Percentiles rank a stretch among this genome's conserved stretches.
phyloP scores from a whole-genome alignment of 2,888 invertebrate genomes.

The Lomographa bimaculata region DNA sequence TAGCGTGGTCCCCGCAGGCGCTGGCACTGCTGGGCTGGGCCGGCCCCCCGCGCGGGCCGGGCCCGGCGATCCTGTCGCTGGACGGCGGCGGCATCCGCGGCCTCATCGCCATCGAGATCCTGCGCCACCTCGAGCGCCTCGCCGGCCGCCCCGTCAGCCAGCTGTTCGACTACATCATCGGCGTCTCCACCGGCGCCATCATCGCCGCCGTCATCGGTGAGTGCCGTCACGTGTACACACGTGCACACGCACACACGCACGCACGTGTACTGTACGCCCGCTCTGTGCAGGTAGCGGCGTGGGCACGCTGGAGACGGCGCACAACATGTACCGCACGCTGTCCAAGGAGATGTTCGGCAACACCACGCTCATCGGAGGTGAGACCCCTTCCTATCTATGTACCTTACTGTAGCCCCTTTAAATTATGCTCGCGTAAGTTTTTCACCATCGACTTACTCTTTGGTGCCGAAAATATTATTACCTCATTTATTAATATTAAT shows the following conservation, averaged over 20 bases:
- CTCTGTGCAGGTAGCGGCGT: conserved; percentile 55
- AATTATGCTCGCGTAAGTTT: too few relatives aligned
- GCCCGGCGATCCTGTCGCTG: conserved; percentile 91
- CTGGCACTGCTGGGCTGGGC: conserved; percentile 88
- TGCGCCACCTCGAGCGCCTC: conserved; percentile 89
- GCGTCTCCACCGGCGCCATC: conserved; percentile 93
- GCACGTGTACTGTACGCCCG: too few relatives aligned
- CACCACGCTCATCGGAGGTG: conserved; percentile 68
- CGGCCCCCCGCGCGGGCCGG: conserved; percentile 85
- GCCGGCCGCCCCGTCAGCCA: conserved; percentile 87
- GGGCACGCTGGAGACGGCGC: conserved; percentile 65
- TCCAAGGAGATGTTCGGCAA: conserved; percentile 76
- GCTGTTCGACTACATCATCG: conserved; percentile 94
- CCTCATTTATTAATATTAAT: too few relatives aligned
- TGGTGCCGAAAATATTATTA: too few relatives aligned
- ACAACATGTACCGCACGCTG: conserved; percentile 65
- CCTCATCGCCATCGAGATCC: conserved; percentile 92
- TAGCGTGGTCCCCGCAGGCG: conserved; percentile 60
- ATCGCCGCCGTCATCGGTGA: conserved; percentile 88
- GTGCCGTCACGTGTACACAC: conserved; percentile 22
- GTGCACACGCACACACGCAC: too few relatives aligned
- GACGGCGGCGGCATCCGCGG: conserved; percentile 97
- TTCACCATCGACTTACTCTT: too few relatives aligned
- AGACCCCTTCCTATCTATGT: too few relatives aligned
- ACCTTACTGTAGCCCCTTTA: too few relatives aligned